A percentile compares a stretch with the other conserved stretches of the same genome.
phyloP scores from a whole-genome alignment of 2,888 invertebrate genomes.

The Eubasilissa splendida region DNA sequence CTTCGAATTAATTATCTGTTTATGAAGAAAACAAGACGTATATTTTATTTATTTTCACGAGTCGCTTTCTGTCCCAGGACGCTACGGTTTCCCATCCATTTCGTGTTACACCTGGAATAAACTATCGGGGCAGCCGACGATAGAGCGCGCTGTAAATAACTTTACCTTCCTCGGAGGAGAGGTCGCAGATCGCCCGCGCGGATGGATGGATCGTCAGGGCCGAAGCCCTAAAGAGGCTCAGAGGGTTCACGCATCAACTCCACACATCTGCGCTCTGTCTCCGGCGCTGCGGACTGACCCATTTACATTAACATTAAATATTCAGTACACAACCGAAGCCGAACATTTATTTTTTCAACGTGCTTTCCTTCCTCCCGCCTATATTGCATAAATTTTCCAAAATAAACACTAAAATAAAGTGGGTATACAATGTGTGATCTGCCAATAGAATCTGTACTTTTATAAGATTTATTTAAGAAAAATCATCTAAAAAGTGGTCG shows the following conservation, averaged over 20 bases:
- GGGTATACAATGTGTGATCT: not conserved
- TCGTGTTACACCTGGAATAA: not conserved
- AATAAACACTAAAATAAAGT: slow-evolving; percentile 1
- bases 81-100: too few relatives aligned
- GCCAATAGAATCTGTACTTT: not conserved
- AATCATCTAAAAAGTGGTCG: too few relatives aligned
- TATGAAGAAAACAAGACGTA: too few relatives aligned
- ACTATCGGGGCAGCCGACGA: not conserved
- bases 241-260: slow-evolving; percentile 29
- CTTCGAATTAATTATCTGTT: too few relatives aligned
- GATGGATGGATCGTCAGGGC: not conserved
- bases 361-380: not conserved
- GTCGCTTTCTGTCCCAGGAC: too few relatives aligned
- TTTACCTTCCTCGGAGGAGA: not conserved
- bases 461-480: too few relatives aligned
- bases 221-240: slow-evolving; percentile 29
- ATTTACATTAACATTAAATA: slow-evolving; percentile 53
- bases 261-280: slow-evolving; percentile 44
- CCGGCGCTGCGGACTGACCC: slow-evolving; percentile 39
- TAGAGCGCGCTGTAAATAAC: not conserved
- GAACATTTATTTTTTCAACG: slow-evolving; percentile 47
- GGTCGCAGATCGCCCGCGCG: slow-evolving; percentile 10
- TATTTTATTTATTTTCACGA: too few relatives aligned
- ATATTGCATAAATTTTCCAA: slow-evolving; percentile 10
- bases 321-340: slow-evolving; percentile 39